Conservation (phyloP, 64 coral and sea anemone genomes). For the Porites lutea region DNA sequence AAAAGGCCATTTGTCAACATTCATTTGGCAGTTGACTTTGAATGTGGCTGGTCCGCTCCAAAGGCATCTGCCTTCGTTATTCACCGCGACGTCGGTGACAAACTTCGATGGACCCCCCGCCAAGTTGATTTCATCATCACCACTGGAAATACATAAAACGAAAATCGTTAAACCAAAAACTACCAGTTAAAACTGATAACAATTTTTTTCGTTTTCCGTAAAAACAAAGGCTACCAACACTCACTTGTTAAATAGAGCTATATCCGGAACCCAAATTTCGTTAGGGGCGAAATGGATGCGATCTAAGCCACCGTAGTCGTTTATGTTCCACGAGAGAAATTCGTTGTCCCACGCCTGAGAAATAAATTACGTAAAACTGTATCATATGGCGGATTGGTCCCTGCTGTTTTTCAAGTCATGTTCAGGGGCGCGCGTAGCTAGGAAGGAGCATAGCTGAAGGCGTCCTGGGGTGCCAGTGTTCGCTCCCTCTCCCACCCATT, state of each 20-base stretch:
- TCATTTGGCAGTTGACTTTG: slow-evolving; percentile 14
- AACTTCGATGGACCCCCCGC: slow-evolving; percentile 42
- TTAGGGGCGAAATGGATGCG: neutral
- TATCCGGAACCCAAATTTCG: slow-evolving; percentile 60
- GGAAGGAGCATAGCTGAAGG: too few relatives aligned
- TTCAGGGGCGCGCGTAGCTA: too few relatives aligned
- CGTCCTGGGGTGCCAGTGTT: too few relatives aligned
- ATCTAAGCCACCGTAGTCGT: neutral
- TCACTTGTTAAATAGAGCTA: slow-evolving; percentile 60
- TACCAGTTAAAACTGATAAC: too few relatives aligned
- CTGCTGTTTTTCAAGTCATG: too few relatives aligned
- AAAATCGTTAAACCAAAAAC: too few relatives aligned
- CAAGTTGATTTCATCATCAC: slow-evolving; percentile 12
- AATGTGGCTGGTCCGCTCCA: slow-evolving; percentile 53
- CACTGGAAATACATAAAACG: slow-evolving; percentile 3
- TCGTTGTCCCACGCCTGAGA: slow-evolving; percentile 33
- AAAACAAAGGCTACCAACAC: neutral
- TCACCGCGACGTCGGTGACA: neutral
- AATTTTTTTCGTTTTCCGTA: too few relatives aligned
- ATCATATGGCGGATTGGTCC: too few relatives aligned
- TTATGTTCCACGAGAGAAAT: slow-evolving; percentile 30
- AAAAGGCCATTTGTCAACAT: slow-evolving; percentile 36
- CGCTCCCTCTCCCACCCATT: too few relatives aligned
- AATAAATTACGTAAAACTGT: neutral
- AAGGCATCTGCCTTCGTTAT: neutral